Conservation (phyloP, 92 coral and sea anemone species). For the Porites evermanni region DNA sequence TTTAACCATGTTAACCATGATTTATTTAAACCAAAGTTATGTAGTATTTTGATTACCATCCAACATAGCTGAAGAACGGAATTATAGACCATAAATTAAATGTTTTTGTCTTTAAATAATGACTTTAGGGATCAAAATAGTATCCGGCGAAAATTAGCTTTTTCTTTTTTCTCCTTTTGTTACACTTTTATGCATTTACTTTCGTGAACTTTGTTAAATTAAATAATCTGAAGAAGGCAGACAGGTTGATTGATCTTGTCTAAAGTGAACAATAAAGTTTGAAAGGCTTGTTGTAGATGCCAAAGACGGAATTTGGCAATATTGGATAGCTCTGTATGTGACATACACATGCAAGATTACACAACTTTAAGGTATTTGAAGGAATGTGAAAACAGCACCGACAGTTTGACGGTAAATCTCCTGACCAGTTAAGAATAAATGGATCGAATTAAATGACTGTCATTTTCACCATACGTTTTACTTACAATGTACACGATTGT, state of each 20-base stretch:
- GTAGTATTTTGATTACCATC: no score
- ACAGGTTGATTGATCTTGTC: constrained; percentile 15
- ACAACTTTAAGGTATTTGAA: background rate
- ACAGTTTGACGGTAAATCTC: no score
- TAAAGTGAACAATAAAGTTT: background rate
- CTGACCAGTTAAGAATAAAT: no score
- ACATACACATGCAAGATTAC: background rate
- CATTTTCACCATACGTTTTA: no score
- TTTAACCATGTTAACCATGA: no score
- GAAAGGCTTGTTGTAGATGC: background rate
- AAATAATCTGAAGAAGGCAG: background rate
- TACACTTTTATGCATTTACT: background rate
- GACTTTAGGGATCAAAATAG: no score
- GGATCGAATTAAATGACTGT: no score
- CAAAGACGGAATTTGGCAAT: constrained; percentile 16
- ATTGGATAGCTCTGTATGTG: background rate
- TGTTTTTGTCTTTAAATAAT: no score
- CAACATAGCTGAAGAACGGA: no score
- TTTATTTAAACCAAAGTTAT: no score
- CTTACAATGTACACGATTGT: no score
- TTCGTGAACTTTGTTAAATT: constrained; percentile 1
- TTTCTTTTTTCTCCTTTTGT: background rate
- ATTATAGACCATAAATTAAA: no score
- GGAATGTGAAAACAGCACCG: background rate
- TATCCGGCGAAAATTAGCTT: background rate